These are phyloP conservation scores for Microtus ochrogaster DNA, from an alignment of 2,113 vertebrate species.

Conservation along the genomic window DNA sequence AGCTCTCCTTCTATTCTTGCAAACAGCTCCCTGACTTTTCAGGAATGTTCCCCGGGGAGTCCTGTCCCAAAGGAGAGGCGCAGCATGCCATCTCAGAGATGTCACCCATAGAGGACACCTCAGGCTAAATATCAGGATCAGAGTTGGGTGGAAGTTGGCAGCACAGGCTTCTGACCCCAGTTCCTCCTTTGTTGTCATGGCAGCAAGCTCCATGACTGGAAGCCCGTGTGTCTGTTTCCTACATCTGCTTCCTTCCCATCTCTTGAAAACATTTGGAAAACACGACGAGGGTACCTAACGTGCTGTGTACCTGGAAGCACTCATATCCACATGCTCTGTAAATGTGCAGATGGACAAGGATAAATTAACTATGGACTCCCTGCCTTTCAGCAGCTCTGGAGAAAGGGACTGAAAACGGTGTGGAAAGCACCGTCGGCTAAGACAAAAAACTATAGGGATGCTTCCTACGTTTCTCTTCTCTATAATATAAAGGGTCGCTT, in stretches of 20 bases:
- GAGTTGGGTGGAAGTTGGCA: not conserved
- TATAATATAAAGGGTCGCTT: not conserved
- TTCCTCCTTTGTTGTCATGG: not conserved
- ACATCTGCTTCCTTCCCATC: not conserved
- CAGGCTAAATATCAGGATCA: not conserved
- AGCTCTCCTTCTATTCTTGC: accelerated
- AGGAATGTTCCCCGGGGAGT: accelerated
- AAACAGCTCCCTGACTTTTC: accelerated
- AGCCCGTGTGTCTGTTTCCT: not conserved
- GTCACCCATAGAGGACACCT: not conserved
- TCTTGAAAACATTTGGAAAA: not conserved
- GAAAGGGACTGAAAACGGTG: not conserved
- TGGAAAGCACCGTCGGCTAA: not conserved
- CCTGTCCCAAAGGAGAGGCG: not conserved
- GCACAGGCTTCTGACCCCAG: not conserved
- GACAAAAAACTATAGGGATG: accelerated
- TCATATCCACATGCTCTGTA: no score
- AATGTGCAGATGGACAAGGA: no score
- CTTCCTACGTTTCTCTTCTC: not conserved
- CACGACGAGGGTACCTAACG: no score
- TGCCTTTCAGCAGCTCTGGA: not conserved
- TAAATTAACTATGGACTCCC: not conserved
- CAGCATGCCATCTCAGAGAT: no score
- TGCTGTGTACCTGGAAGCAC: not conserved
- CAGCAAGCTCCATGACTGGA: no score